These are phyloP conservation scores for Eospalax fontanierii DNA, from an alignment of 2,797 vertebrate genomes.

Conservation along the genomic window DNA sequence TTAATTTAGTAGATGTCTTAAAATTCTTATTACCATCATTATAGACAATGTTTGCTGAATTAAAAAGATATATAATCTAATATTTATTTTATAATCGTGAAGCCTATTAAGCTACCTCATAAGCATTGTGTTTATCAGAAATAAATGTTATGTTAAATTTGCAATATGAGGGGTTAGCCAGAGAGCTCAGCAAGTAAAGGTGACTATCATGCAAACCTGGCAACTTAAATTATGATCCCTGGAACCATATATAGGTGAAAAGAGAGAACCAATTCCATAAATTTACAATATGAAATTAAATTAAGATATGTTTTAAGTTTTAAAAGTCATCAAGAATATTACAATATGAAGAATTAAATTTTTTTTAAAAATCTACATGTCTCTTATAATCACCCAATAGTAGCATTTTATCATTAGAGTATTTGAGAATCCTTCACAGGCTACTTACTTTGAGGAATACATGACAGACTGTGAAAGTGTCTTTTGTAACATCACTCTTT, in stretches of 20 bases:
- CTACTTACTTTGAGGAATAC: constrained; percentile 49
- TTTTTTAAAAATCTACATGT: not conserved
- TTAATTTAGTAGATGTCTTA: constrained; percentile 51
- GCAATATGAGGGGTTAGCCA: not conserved
- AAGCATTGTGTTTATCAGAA: constrained; percentile 54
- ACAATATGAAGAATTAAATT: constrained; percentile 4
- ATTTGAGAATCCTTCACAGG: constrained; percentile 35
- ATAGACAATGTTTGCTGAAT: not conserved
- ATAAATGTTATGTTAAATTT: constrained; percentile 61
- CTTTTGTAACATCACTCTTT: constrained; percentile 49
- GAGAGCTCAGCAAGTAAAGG: not conserved
- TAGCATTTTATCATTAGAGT: constrained; percentile 62
- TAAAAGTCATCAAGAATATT: constrained; percentile 61
- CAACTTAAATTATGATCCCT: not conserved
- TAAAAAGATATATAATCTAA: constrained; percentile 51
- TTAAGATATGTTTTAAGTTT: constrained; percentile 49
- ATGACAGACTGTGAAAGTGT: constrained; percentile 52
- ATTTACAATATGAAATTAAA: constrained; percentile 24
- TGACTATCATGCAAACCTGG: too few species aligned
- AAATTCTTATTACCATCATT: constrained; percentile 41
- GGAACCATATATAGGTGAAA: not conserved
- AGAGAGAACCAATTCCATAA: not conserved
- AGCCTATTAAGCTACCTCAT: not conserved
- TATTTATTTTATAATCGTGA: constrained; percentile 16
- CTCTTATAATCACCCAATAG: constrained; percentile 57